A percentile compares a stretch with the other conserved stretches of the same genome.
These are phyloP conservation scores for Stichodactyla helianthus DNA, from an alignment of 64 coral and sea anemone genomes.

Conservation along the genomic window DNA sequence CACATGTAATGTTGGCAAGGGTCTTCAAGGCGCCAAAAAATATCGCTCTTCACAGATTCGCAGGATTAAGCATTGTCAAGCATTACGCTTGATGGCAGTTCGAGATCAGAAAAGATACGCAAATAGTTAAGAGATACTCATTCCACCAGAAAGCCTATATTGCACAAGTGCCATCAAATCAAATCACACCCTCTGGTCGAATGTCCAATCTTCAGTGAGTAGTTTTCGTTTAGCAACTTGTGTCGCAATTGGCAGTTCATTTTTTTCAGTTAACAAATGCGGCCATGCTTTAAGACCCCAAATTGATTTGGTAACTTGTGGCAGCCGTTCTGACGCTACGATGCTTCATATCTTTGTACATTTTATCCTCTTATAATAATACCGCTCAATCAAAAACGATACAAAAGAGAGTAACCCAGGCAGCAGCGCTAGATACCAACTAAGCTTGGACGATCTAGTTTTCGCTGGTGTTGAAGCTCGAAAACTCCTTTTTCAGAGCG, in stretches of 20 bases:
- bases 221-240: background rate
- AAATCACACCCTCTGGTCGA: background rate
- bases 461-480: background rate
- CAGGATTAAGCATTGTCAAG: slow-evolving; percentile 18
- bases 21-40: slow-evolving; percentile 12
- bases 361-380: slow-evolving; percentile 20
- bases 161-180: background rate
- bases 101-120: slow-evolving; percentile 8
- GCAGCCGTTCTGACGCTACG: slow-evolving; percentile 11
- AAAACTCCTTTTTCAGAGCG: background rate
- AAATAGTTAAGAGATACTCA: slow-evolving; percentile 2
- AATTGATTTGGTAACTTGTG: slow-evolving; percentile 2
- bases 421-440: background rate
- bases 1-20: background rate
- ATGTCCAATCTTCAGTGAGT: background rate
- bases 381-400: background rate
- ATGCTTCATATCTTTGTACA: slow-evolving; percentile 5
- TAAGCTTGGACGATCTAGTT: background rate
- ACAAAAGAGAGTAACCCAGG: background rate
- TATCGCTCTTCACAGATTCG: background rate
- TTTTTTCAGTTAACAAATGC: slow-evolving; percentile 11
- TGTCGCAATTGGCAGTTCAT: background rate
- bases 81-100: slow-evolving; percentile 8
- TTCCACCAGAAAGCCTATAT: background rate
- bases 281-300: background rate